Evolutionary conservation across 2,797 vertebrate genomes (phyloP), one percentile per base, ranked within the genome.

Genomic region (Neosilurus hyrtlii): DNA sequence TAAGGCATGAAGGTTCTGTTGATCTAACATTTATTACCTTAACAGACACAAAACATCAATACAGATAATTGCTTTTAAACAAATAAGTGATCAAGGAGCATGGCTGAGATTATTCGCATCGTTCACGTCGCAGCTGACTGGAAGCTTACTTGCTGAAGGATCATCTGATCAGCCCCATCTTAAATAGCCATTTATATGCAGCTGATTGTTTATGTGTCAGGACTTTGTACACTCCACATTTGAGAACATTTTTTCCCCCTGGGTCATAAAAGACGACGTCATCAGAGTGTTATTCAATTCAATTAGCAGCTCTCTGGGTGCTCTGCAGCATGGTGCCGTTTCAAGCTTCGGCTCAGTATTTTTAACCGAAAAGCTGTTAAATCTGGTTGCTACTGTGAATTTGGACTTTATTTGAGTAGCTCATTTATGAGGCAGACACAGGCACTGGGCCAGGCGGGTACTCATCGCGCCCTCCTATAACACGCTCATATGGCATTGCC

Each of bases 11-110:
- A 75, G 84, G 80, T 85, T 90, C 81, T 67, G 83, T 87, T 89
- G 83, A 85, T 85, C 88, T 83, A 81, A 86, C 86, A 82, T 86
- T 86, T 80, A 84, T 84, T 73, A 83, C 72, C 79, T 83, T 85
- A 87, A 85, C 88, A 83, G 86, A 88, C 87, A 84, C 79, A 82
- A 85, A 86, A 82, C 87, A 87, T 90, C 87, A 84, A 89, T 90
- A 87, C 78, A 74, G 86, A 87, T 89, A 89, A 89, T 89, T 88
- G 85, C 88, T 85, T 89, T 88, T 86, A 87, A 87, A 87, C 83
- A 88, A 87, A 86, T 88, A 84, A 83, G 86, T 79, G 81, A 86
- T 86, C 84, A 83, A 88, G 77, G 54, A 83, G 86, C 77, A 86
- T 22, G 1, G 70, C 84, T 59, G 26, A 87, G 80, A 49, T 49